Base-by-base conservation (phyloP, 2,888 invertebrate species). In the Latrodectus elegans region DNA sequence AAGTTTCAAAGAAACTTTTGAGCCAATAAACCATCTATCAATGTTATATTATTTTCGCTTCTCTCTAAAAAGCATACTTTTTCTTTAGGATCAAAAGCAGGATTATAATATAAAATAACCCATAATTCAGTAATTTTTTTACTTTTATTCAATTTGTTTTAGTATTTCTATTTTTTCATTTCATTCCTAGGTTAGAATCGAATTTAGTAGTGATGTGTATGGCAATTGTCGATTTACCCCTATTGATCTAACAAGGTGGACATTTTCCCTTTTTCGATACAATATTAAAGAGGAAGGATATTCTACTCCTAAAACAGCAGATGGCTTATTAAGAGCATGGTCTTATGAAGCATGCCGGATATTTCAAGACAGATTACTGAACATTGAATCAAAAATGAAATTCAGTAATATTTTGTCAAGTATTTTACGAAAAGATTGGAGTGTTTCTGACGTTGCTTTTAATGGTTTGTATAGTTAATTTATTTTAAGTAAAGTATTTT, bases 211-310 rank as follows among this genome's bases (percentile, higher is more conserved):
- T 49, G 93, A 94, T 75, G 93, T 94, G 90, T 93, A 94, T 90
- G 74, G 88, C 88, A 96, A 96, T 92, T 96, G 96, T 91, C 93
- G 94, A 87, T 96, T 96, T 93, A 95, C 95, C 72, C 95, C 96
- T 0, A 94, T 95, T 79, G 96, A 96, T 92, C 92, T 97, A 81
- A 95, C 95, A n/a, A 93, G 93, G 71, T 95, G 95, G 95, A 95
- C 95, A 90, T 93, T 94, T 76, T 94, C 94, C 84, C 92, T 96
- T 26, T 93, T 94, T 85, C 94, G 95, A 91, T 96, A 96, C 90
- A 92, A 93, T 72, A 79, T 84, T 64, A 38, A 74, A 49, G 75
- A 87, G n/a, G 76, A 81, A 64, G 83, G 79, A 12, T 70, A 78
- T 91, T 84, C 92, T 92, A 88, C 91, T n/a, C 49, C 78, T 3